Percentiles rank a stretch among this genome's conserved stretches.
phyloP scores from a whole-genome alignment of 2,113 vertebrate species.

The Puffinus mauretanicus region DNA sequence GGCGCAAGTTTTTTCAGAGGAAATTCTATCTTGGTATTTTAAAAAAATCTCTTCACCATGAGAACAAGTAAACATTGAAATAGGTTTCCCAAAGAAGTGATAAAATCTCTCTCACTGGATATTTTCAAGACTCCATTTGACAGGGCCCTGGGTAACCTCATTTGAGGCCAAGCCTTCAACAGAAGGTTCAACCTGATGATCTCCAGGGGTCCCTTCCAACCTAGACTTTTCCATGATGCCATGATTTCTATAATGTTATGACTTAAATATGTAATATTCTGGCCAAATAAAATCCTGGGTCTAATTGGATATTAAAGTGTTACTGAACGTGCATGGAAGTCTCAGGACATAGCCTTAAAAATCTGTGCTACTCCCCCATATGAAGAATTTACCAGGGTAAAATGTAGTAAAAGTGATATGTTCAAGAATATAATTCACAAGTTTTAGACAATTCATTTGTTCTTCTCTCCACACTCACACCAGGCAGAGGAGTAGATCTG shows the following conservation, averaged over 20 bases:
- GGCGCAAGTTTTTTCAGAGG: background rate
- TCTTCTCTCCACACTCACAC: background rate
- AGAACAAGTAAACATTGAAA: background rate
- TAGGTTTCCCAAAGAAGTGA: background rate
- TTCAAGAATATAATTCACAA: background rate
- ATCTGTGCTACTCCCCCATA: accelerated
- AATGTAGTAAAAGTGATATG: background rate
- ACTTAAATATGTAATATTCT: background rate
- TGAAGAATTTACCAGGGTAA: background rate
- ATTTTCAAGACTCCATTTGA: background rate
- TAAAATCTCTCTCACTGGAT: background rate
- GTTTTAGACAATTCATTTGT: background rate
- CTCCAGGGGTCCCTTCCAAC: background rate
- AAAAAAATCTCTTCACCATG: background rate
- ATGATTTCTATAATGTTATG: background rate
- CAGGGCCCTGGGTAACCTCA: background rate
- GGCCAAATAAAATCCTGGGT: background rate
- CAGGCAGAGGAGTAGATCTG: background rate
- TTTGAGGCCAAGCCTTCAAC: background rate
- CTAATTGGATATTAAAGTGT: background rate
- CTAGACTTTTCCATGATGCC: background rate
- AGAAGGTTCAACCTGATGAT: background rate
- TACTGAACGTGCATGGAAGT: background rate
- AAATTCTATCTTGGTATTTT: background rate
- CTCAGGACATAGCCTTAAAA: background rate